Conservation (phyloP, 2,113 vertebrate species). For the Theropithecus gelada region DNA sequence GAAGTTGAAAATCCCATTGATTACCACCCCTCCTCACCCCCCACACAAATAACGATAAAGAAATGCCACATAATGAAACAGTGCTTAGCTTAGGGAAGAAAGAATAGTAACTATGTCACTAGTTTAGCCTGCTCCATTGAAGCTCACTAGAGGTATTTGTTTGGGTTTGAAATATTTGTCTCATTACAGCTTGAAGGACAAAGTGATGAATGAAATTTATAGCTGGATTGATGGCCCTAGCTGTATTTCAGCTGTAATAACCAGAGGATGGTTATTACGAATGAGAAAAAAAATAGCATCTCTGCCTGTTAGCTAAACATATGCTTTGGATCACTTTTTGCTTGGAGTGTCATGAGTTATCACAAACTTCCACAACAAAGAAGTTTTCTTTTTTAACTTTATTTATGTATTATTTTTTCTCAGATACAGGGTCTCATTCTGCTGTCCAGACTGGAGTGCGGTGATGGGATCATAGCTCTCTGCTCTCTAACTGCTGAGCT, state of each 20-base stretch:
- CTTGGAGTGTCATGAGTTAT: background rate
- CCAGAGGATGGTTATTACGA: conserved; percentile 37
- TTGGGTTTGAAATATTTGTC: conserved; percentile 8
- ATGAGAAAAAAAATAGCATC: conserved; percentile 17
- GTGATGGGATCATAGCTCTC: too few relatives aligned
- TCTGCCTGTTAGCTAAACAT: background rate
- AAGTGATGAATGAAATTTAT: conserved; percentile 1
- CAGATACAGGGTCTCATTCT: too few relatives aligned
- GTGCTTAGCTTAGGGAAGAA: background rate
- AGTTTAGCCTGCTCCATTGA: background rate
- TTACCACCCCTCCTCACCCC: background rate
- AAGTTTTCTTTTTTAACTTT: background rate
- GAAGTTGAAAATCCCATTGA: background rate
- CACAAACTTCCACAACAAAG: background rate
- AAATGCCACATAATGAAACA: background rate
- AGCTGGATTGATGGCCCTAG: background rate
- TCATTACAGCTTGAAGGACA: conserved; percentile 1
- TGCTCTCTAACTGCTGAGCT: too few relatives aligned
- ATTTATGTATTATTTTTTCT: too few relatives aligned
- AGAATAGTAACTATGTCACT: background rate
- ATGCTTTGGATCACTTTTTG: conserved; percentile 15
- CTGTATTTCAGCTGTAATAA: background rate
- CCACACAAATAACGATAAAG: background rate
- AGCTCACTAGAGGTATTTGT: background rate
- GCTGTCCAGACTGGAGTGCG: too few relatives aligned